Percentiles rank a stretch among this genome's conserved stretches.
Conservation (phyloP, 2,113 vertebrate species). For the Dasyornis broadbenti region DNA sequence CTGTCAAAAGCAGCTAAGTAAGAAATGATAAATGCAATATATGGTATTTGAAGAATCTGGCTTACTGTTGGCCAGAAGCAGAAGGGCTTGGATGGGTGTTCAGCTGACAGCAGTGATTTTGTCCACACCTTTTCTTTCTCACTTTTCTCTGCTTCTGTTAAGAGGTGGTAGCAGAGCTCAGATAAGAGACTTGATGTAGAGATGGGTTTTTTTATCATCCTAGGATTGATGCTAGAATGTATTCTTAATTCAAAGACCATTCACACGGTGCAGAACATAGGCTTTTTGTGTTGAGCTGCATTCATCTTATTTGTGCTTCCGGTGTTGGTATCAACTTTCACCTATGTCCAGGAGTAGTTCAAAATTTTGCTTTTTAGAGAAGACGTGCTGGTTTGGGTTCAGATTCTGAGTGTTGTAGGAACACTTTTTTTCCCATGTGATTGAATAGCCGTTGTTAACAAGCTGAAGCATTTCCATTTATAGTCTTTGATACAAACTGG, state of each 20-base stretch:
- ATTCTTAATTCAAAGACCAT: neutral
- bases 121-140: neutral
- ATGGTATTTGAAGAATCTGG: neutral
- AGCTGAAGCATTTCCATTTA: neutral
- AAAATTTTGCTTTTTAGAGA: neutral
- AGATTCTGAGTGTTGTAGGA: neutral
- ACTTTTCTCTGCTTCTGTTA: neutral
- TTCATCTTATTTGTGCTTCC: neutral
- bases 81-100: neutral
- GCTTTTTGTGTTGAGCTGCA: neutral
- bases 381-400: neutral
- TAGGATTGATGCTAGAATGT: neutral
- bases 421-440: rapidly evolving
- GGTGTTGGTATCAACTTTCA: neutral
- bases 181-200: neutral
- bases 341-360: neutral
- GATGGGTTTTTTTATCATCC: neutral
- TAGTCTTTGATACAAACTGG: neutral
- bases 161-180: neutral
- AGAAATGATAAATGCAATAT: neutral
- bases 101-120: neutral
- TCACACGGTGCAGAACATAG: neutral
- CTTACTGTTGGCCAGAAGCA: neutral
- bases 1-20: neutral
- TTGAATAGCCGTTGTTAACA: neutral